A percentile compares a stretch with the other conserved stretches of the same genome.
phyloP scores from a whole-genome alignment of 2,888 invertebrate species.

The Liopterus haemorrhoidalis region DNA sequence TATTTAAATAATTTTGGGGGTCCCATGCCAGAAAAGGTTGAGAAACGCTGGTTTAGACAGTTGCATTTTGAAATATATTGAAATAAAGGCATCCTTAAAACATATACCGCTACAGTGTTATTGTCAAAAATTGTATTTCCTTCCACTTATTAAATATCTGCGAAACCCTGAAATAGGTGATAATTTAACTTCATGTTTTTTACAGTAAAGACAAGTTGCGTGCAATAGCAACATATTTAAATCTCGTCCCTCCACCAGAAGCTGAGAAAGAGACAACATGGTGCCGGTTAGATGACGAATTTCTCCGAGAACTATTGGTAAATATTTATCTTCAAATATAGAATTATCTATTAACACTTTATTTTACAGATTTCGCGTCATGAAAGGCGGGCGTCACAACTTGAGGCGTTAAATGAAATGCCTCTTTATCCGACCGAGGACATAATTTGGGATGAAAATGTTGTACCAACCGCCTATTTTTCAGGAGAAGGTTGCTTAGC shows the following conservation, averaged over 20 bases:
- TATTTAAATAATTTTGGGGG: too few species aligned
- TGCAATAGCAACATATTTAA: conserved; percentile 79
- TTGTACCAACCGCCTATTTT: conserved; percentile 96
- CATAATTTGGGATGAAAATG: conserved; percentile 98
- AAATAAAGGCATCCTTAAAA: too few species aligned
- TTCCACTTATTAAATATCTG: too few species aligned
- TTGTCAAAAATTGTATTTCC: too few species aligned
- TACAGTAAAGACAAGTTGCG: conserved; percentile 70
- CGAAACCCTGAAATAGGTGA: too few species aligned
- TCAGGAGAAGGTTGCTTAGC: conserved; percentile 94
- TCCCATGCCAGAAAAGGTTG: too few species aligned
- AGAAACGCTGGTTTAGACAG: too few species aligned
- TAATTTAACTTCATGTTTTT: too few species aligned
- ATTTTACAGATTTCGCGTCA: conserved; percentile 70
- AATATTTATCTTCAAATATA: too few species aligned
- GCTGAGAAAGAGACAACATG: conserved; percentile 63
- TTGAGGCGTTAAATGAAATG: conserved; percentile 94
- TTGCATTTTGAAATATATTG: too few species aligned
- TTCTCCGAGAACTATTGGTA: conserved; percentile 82
- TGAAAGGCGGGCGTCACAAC: conserved; percentile 82
- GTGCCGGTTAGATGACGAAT: conserved; percentile 73
- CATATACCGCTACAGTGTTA: too few species aligned
- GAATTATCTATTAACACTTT: conserved; percentile 10
- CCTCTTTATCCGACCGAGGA: conserved; percentile 97
- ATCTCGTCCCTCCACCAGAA: conserved; percentile 72